phyloP scores from a whole-genome alignment of 2,113 vertebrate species.

The Festucalex cinctus region DNA sequence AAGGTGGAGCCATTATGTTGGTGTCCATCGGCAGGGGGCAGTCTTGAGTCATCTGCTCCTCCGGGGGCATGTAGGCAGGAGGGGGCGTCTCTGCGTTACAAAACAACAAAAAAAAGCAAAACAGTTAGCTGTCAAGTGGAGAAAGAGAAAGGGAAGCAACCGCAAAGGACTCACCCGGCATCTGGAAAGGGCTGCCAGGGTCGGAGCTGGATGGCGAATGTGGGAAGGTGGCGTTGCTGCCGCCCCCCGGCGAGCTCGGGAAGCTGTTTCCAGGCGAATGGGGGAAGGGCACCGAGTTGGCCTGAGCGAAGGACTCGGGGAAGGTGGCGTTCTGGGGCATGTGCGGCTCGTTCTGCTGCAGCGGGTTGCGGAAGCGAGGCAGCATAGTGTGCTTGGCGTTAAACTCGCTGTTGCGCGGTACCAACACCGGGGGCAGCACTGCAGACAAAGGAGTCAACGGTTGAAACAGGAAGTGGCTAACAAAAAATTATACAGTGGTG shows the following conservation, averaged over 20 bases:
- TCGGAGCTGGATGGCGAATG: slow-evolving; percentile 95
- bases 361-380: slow-evolving; percentile 92
- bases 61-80: slow-evolving; percentile 94
- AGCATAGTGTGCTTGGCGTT: slow-evolving; percentile 97
- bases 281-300: slow-evolving; percentile 74
- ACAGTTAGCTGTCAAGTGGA: not conserved
- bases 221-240: slow-evolving; percentile 88
- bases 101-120: slow-evolving; percentile 22
- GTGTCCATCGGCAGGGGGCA: slow-evolving; percentile 97
- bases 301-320: slow-evolving; percentile 85
- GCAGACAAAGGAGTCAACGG: slow-evolving; percentile 5
- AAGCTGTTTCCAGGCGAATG: slow-evolving; percentile 85
- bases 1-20: slow-evolving; percentile 84
- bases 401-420: slow-evolving; percentile 97
- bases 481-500: not conserved
- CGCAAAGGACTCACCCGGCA: slow-evolving; percentile 81
- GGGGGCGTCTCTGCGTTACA: slow-evolving; percentile 87
- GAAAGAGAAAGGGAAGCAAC: not conserved
- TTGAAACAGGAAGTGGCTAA: not conserved
- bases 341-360: slow-evolving; percentile 91
- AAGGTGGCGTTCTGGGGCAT: slow-evolving; percentile 98
- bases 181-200: slow-evolving; percentile 95
- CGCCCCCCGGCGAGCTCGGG: slow-evolving; percentile 89
- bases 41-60: slow-evolving; percentile 94
- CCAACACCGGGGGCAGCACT: slow-evolving; percentile 97